Conservation (phyloP, 2,113 vertebrate genomes). For the Apus apus region DNA sequence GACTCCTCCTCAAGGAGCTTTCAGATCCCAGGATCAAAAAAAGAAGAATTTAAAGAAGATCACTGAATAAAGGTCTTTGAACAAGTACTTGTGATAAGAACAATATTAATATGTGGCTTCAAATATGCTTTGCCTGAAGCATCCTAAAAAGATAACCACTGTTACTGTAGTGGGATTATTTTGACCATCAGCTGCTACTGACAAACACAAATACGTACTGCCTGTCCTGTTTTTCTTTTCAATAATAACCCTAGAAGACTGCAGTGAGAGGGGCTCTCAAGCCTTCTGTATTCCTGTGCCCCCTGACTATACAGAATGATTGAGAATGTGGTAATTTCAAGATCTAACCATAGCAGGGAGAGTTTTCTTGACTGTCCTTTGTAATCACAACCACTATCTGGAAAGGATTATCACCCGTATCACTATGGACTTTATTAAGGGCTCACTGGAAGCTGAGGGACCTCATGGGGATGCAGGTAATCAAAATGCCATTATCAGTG, state of each 20-base stretch:
- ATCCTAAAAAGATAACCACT: not conserved
- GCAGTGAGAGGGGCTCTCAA: not conserved
- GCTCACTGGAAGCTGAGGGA: not conserved
- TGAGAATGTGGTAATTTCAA: not conserved
- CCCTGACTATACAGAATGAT: not conserved
- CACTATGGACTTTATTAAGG: not conserved
- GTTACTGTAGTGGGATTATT: not conserved
- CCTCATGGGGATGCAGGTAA: not conserved
- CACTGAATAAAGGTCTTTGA: not conserved
- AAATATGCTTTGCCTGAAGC: not conserved
- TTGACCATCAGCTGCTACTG: not conserved
- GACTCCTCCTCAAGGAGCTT: not conserved
- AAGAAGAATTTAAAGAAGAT: not conserved
- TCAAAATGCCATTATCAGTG: not conserved
- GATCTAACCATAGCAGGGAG: not conserved
- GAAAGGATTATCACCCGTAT: not conserved
- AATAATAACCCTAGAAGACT: accelerated
- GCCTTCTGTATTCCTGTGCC: not conserved
- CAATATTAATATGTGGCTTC: not conserved
- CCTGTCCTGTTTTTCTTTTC: not conserved
- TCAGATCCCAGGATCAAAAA: not conserved
- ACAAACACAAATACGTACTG: not conserved
- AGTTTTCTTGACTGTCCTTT: not conserved
- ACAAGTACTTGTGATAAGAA: not conserved
- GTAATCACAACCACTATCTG: not conserved